These are phyloP conservation scores for Pollenia labialis DNA, from an alignment of 2,888 invertebrate genomes.

Conservation along the genomic window DNA sequence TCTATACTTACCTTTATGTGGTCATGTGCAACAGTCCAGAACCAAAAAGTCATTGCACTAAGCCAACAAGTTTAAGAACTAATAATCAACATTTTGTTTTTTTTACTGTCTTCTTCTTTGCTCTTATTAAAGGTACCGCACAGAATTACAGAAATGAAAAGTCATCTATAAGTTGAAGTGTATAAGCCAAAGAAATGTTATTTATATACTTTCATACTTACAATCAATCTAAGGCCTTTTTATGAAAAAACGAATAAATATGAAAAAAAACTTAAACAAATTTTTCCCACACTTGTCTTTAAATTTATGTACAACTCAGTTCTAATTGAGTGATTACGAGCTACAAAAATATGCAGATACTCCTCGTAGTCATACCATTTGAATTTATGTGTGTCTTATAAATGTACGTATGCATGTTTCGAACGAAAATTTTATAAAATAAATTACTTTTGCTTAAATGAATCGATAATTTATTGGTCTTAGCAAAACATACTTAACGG, in stretches of 20 bases:
- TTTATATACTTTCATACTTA: conserved; percentile 1
- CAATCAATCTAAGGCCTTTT: conserved; percentile 29
- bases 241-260: neutral
- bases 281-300: conserved; percentile 57
- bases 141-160: conserved; percentile 34
- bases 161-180: conserved; percentile 26
- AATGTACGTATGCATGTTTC: too few relatives aligned
- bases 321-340: conserved; percentile 58
- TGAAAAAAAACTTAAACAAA: neutral
- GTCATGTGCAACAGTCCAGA: conserved; percentile 60
- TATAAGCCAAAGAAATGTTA: neutral
- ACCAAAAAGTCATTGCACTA: conserved; percentile 57
- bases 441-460: conserved; percentile 21
- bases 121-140: neutral
- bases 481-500: neutral
- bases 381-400: too few relatives aligned
- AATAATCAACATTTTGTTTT: conserved; percentile 36
- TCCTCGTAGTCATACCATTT: neutral
- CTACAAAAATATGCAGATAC: conserved; percentile 39
- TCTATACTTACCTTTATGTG: conserved; percentile 34
- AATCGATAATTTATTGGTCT: conserved; percentile 26
- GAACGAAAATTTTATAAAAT: conserved; percentile 9
- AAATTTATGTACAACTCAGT: conserved; percentile 27
- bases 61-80: conserved; percentile 55
- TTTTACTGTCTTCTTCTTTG: neutral